Conservation (phyloP, 2,113 vertebrate genomes). For the Pollimyrus isidori region DNA sequence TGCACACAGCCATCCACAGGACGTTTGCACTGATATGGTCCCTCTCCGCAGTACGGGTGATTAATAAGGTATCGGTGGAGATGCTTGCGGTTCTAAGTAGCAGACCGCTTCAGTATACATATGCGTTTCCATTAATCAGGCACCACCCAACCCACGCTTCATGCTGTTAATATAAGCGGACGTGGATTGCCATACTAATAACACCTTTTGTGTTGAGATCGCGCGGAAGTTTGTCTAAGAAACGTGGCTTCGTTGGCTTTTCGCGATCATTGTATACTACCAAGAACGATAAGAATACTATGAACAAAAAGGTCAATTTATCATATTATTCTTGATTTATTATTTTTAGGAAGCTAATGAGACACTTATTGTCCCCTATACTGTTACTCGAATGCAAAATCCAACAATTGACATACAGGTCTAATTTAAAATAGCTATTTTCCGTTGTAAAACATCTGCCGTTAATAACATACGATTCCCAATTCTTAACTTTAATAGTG, state of each 20-base stretch:
- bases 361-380: not conserved
- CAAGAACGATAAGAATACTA: not conserved
- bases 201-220: slow-evolving; percentile 5
- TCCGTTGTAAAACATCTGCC: not conserved
- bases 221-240: not conserved
- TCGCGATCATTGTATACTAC: not conserved
- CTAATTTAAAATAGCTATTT: not conserved
- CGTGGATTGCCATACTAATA: not conserved
- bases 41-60: not conserved
- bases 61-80: slow-evolving; percentile 13
- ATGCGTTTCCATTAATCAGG: slow-evolving; percentile 3
- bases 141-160: not conserved
- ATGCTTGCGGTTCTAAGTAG: not conserved
- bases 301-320: not conserved
- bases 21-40: slow-evolving; percentile 3
- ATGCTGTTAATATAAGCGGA: not conserved
- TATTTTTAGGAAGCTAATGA: not conserved
- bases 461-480: not conserved
- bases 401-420: not conserved
- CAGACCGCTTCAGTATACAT: not conserved
- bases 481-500: not conserved
- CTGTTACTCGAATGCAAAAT: not conserved
- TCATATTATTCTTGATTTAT: not conserved
- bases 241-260: not conserved
- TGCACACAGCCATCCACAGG: not conserved